phyloP scores from a whole-genome alignment of 1,140 invertebrate species.

The Diploscapter pachys region DNA sequence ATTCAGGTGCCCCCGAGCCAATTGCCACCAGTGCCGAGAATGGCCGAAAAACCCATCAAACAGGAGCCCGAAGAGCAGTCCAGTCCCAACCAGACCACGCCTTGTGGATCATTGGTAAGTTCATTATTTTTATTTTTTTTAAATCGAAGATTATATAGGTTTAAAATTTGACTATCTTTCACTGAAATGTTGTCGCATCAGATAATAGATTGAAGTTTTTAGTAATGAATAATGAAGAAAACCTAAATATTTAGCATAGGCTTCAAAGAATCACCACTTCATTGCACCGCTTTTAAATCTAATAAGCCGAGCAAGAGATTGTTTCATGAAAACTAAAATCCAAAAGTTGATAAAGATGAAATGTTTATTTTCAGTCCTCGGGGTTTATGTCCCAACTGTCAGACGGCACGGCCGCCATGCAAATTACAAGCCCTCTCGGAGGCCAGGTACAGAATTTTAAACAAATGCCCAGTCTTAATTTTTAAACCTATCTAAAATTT shows the following conservation, averaged over 20 bases:
- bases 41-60: conserved; percentile 48
- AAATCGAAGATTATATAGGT: background rate
- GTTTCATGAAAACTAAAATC: conserved; percentile 15
- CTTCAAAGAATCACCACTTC: no score
- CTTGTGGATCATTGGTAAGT: conserved; percentile 43
- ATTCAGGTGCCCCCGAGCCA: conserved; percentile 46
- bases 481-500: no score
- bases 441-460: conserved; percentile 11
- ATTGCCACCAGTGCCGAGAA: conserved; percentile 42
- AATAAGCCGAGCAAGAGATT: conserved; percentile 3
- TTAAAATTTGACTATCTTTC: no score
- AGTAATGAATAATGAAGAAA: no score
- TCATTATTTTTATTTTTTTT: background rate
- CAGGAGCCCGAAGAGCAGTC: conserved; percentile 52
- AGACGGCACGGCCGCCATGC: conserved; percentile 47
- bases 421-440: conserved; percentile 47
- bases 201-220: no score
- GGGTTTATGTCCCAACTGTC: conserved; percentile 56
- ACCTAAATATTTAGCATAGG: no score
- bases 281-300: no score
- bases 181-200: no score
- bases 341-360: background rate
- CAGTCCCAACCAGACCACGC: conserved; percentile 50
- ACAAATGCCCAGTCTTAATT: conserved; percentile 4
- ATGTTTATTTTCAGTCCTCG: conserved; percentile 29